These are phyloP conservation scores for Poeciliopsis presidionis DNA, from an alignment of 2,797 vertebrate genomes.

Conservation along the genomic window DNA sequence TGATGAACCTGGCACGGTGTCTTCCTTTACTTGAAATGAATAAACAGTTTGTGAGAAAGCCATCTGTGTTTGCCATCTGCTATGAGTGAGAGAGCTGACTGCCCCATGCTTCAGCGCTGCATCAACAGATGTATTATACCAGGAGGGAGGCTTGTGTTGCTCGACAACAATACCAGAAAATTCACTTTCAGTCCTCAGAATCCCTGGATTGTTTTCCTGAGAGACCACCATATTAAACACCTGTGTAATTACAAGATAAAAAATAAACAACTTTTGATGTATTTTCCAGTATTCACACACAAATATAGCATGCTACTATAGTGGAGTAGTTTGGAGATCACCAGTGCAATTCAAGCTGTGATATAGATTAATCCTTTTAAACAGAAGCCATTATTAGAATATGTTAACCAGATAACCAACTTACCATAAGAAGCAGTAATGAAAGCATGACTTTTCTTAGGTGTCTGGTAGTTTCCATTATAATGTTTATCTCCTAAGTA, in stretches of 20 bases:
- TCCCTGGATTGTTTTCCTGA: constrained; percentile 35
- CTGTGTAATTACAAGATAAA: constrained; percentile 40
- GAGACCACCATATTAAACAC: constrained; percentile 48
- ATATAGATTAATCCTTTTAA: not conserved
- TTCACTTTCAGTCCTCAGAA: constrained; percentile 43
- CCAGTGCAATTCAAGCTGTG: not conserved
- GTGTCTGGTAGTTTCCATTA: constrained; percentile 59
- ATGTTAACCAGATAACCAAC: constrained; percentile 38
- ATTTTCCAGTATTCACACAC: not conserved
- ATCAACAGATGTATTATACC: constrained; percentile 57
- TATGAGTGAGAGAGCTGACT: constrained; percentile 33
- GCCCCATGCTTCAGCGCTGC: constrained; percentile 44
- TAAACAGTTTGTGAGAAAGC: constrained; percentile 75
- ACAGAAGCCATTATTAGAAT: constrained; percentile 1
- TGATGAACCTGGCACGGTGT: constrained; percentile 79
- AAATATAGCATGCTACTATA: not conserved
- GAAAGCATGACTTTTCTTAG: constrained; percentile 43
- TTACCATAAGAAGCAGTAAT: constrained; percentile 67
- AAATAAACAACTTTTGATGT: not conserved
- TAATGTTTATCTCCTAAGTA: constrained; percentile 24
- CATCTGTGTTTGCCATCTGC: constrained; percentile 69
- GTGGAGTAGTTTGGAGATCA: not conserved
- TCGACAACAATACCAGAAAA: constrained; percentile 35
- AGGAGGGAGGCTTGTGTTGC: constrained; percentile 48
- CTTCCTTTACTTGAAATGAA: constrained; percentile 82